Conservation (phyloP, 2,888 invertebrate species). For the Leucophenga montana region DNA sequence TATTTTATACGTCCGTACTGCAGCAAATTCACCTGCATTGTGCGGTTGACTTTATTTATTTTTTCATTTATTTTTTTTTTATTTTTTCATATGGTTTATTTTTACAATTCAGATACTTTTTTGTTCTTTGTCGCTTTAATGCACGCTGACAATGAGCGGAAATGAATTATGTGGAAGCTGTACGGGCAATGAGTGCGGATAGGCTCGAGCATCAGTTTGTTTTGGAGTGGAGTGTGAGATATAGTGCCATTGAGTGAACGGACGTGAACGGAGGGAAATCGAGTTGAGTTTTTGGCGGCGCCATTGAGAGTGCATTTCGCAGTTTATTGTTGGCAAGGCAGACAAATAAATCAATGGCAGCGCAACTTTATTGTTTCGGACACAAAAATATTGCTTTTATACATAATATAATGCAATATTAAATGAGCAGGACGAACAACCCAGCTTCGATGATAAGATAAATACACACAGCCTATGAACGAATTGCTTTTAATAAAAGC, state of each 20-base stretch:
- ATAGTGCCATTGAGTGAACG: neutral
- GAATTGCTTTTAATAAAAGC: too few species aligned
- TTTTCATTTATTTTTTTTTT: slow-evolving; percentile 15
- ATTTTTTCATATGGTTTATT: slow-evolving; percentile 37
- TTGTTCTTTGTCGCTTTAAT: slow-evolving; percentile 51
- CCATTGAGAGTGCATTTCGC: slow-evolving; percentile 62
- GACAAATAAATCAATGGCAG: slow-evolving; percentile 70
- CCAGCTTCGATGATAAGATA: too few species aligned
- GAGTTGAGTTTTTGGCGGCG: neutral
- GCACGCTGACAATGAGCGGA: slow-evolving; percentile 70
- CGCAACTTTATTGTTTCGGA: slow-evolving; percentile 69
- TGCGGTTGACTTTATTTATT: slow-evolving; percentile 45
- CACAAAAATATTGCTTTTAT: slow-evolving; percentile 65
- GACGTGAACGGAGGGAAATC: neutral
- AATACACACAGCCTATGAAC: too few species aligned
- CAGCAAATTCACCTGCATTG: slow-evolving; percentile 70
- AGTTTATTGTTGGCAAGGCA: slow-evolving; percentile 63
- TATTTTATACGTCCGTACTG: slow-evolving; percentile 34
- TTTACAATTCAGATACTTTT: slow-evolving; percentile 55
- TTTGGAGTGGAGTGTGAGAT: neutral
- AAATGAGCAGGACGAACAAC: slow-evolving; percentile 16
- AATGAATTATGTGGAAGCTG: slow-evolving; percentile 68
- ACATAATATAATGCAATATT: slow-evolving; percentile 54
- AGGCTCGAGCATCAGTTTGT: slow-evolving; percentile 1
- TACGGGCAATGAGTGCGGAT: neutral